A percentile compares a stretch with the other conserved stretches of the same genome.
These are phyloP conservation scores for Tachycineta bicolor DNA, from an alignment of 2,113 vertebrate genomes.

Conservation along the genomic window DNA sequence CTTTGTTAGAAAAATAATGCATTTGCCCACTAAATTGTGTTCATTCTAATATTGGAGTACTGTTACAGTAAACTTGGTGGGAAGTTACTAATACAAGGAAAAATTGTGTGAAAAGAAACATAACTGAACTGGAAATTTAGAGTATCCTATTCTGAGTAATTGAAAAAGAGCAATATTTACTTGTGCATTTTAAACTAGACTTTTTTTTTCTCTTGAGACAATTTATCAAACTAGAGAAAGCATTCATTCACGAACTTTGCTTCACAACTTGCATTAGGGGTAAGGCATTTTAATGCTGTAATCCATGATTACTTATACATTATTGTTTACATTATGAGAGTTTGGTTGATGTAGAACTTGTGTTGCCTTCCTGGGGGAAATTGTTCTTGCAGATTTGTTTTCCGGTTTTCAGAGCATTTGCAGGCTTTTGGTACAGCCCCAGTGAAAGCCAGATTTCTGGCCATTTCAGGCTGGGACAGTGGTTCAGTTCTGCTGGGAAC, in stretches of 20 bases:
- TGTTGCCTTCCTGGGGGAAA: not conserved
- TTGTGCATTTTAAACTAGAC: not conserved
- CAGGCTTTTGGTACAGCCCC: not conserved
- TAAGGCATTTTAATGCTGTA: not conserved
- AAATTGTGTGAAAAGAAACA: not conserved
- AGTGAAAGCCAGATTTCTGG: not conserved
- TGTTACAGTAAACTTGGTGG: not conserved
- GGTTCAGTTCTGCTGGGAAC: not conserved
- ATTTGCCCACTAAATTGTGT: not conserved
- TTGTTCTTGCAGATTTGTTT: not conserved
- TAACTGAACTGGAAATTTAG: not conserved
- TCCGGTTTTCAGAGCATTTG: not conserved
- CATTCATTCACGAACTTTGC: conserved; percentile 20
- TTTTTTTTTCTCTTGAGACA: conserved; percentile 15
- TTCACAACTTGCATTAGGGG: conserved; percentile 20
- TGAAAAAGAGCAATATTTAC: not conserved
- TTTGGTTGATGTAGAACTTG: not conserved
- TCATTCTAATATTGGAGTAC: not conserved
- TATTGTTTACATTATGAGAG: conserved; percentile 2
- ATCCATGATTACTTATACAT: not conserved
- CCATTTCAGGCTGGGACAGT: not conserved
- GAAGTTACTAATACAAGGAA: not conserved
- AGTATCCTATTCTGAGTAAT: not conserved
- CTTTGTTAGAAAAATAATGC: not conserved
- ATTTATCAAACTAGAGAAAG: conserved; percentile 48